Evolutionary conservation across 2,888 invertebrate genomes (phyloP).

Genomic region (Ephialtes manifestator): DNA sequence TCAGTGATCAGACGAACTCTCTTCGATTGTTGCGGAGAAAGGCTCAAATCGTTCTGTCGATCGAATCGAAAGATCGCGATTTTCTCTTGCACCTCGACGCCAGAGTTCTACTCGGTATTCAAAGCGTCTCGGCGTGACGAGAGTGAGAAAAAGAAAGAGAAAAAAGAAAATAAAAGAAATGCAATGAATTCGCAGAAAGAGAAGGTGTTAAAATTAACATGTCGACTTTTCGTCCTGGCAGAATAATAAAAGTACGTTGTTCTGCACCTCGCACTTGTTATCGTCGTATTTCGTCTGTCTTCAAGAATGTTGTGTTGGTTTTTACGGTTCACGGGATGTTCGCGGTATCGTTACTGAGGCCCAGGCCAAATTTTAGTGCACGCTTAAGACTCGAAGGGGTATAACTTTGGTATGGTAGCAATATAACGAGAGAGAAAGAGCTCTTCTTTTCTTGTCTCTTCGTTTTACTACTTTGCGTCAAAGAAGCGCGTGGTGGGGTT

Average conservation of each 20-base stretch:
- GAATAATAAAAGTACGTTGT: constrained; percentile 39
- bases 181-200: constrained; percentile 48
- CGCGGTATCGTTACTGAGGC: constrained; percentile 22
- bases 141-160: background rate
- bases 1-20: constrained; percentile 19
- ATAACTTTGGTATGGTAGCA: constrained; percentile 34
- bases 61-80: constrained; percentile 33
- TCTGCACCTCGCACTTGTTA: constrained; percentile 26
- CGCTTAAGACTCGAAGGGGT: constrained; percentile 3
- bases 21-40: constrained; percentile 47
- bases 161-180: background rate
- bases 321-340: constrained; percentile 34
- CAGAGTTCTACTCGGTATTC: background rate
- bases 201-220: constrained; percentile 65
- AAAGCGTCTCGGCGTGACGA: background rate
- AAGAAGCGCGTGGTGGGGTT: constrained; percentile 12
- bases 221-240: constrained; percentile 20
- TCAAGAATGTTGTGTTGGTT: constrained; percentile 18
- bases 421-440: constrained; percentile 54
- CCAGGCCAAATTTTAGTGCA: constrained; percentile 31
- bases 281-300: constrained; percentile 17
- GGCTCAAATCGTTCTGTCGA: constrained; percentile 37
- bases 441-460: constrained; percentile 40
- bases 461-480: constrained; percentile 59
- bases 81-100: constrained; percentile 5